phyloP scores from a whole-genome alignment of 2,888 invertebrate genomes.

The Meteorus colon region DNA sequence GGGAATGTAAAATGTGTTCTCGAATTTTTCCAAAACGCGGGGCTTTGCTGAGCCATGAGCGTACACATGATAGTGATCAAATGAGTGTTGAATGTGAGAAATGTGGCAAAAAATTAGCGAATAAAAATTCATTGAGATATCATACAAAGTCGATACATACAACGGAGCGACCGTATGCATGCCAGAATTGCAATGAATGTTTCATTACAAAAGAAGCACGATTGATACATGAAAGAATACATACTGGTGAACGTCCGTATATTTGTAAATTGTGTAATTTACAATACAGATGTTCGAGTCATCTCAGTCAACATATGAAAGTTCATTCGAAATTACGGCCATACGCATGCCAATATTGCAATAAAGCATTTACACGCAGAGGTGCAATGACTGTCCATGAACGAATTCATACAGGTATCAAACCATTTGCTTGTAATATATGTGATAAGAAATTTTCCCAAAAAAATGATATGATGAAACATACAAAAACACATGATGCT shows the following conservation, averaged over 20 bases:
- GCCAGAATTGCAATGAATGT: constrained; percentile 71
- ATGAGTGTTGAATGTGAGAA: constrained; percentile 57
- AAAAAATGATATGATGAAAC: constrained; percentile 67
- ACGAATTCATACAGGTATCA: constrained; percentile 65
- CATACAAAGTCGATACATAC: constrained; percentile 73
- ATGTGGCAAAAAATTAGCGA: constrained; percentile 64
- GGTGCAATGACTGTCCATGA: constrained; percentile 63
- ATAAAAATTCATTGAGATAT: constrained; percentile 63
- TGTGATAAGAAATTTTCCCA: constrained; percentile 64
- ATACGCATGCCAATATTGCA: constrained; percentile 61
- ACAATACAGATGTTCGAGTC: constrained; percentile 67
- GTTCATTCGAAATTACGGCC: constrained; percentile 61
- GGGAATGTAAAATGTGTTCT: constrained; percentile 61
- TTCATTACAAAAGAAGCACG: constrained; percentile 71
- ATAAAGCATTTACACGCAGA: constrained; percentile 64
- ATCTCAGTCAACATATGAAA: constrained; percentile 66
- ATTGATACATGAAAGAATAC: constrained; percentile 71
- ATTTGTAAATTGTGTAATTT: constrained; percentile 63
- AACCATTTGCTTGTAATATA: constrained; percentile 62
- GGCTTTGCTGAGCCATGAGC: constrained; percentile 62
- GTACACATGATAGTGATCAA: constrained; percentile 58
- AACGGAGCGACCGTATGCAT: constrained; percentile 71
- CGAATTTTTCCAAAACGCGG: constrained; percentile 60
- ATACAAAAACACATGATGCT: constrained; percentile 59
- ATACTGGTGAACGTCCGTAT: constrained; percentile 69